phyloP scores from a whole-genome alignment of 2,113 vertebrate genomes.

The Philantomba maxwellii region DNA sequence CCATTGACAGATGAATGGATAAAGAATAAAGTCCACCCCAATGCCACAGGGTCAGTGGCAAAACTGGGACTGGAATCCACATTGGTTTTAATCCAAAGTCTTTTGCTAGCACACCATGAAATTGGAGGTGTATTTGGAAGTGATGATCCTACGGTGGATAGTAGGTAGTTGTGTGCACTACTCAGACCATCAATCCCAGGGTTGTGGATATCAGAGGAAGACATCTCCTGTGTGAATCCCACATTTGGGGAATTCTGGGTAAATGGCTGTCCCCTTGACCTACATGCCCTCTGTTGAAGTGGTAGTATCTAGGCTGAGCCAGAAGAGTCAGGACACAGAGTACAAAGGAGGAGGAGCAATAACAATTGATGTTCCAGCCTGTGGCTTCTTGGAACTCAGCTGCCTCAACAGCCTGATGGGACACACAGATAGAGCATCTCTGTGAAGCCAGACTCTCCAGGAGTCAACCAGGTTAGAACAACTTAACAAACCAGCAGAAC shows the following conservation, averaged over 20 bases:
- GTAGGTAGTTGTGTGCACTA: background rate
- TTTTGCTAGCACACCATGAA: background rate
- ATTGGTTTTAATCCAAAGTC: background rate
- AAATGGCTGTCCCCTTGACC: background rate
- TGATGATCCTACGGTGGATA: background rate
- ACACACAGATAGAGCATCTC: background rate
- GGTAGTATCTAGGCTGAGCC: background rate
- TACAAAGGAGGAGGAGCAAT: background rate
- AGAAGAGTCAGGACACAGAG: background rate
- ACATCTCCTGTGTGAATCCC: background rate
- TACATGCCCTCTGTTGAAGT: background rate
- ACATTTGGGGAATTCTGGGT: background rate
- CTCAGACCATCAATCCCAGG: background rate
- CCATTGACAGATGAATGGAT: background rate
- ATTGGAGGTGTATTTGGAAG: background rate
- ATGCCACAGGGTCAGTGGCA: background rate
- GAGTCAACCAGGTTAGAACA: background rate
- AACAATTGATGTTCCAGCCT: background rate
- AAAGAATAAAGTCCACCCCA: background rate
- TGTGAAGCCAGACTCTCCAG: background rate
- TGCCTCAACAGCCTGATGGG: background rate
- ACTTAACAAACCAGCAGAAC: background rate
- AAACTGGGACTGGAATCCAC: conserved; percentile 16
- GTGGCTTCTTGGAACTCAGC: background rate
- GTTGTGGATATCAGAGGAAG: background rate